Percentiles rank a stretch among this genome's conserved stretches.
Conservation (phyloP, 2,113 vertebrate species). For the Deroptyus accipitrinus region DNA sequence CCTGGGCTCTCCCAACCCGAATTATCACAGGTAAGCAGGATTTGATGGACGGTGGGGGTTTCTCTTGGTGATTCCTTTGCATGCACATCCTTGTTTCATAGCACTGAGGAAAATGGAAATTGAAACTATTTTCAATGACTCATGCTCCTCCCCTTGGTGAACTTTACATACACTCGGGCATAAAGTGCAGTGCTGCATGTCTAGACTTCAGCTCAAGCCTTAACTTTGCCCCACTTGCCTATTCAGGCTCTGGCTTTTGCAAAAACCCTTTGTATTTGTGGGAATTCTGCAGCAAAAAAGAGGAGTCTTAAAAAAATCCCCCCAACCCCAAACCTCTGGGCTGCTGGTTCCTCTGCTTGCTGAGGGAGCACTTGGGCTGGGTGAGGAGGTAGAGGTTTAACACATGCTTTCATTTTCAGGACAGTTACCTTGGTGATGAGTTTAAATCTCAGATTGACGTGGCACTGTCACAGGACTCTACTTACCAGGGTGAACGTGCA, state of each 20-base stretch:
- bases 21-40: constrained; percentile 87
- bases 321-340: not conserved
- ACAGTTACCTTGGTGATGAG: constrained; percentile 98
- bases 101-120: not conserved
- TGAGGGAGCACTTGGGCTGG: not conserved
- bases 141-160: not conserved
- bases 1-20: constrained; percentile 97
- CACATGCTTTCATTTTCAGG: constrained; percentile 73
- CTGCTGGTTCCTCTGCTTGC: not conserved
- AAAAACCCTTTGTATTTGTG: fast-evolving
- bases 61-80: fast-evolving
- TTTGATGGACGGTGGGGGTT: not conserved
- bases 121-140: not conserved
- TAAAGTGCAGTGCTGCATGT: not conserved
- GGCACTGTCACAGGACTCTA: constrained; percentile 98
- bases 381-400: not conserved
- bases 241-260: not conserved
- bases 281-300: not conserved
- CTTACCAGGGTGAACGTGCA: constrained; percentile 98
- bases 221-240: not conserved
- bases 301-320: not conserved
- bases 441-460: constrained; percentile 99
- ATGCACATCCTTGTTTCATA: too few relatives aligned
- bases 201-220: not conserved
- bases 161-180: fast-evolving